These are phyloP conservation scores for Pammene aurita DNA, from an alignment of 2,888 invertebrate genomes.

Conservation along the genomic window DNA sequence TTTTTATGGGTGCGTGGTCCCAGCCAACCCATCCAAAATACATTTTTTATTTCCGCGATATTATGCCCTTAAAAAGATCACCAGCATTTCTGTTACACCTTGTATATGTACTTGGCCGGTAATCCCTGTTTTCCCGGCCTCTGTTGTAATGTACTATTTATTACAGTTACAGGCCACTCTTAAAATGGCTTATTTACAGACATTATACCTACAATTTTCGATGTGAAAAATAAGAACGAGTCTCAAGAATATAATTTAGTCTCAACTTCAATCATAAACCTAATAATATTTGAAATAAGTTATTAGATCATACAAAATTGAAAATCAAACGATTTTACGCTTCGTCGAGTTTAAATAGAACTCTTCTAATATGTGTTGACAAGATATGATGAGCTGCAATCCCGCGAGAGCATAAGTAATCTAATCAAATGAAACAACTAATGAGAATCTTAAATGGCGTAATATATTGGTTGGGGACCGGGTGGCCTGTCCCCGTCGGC, in stretches of 20 bases:
- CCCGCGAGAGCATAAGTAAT: slow-evolving; percentile 73
- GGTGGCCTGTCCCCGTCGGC: slow-evolving; percentile 53
- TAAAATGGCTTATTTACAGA: no score
- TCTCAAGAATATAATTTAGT: slow-evolving; percentile 11
- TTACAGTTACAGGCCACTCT: no score
- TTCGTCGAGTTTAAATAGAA: slow-evolving; percentile 63
- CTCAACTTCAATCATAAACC: slow-evolving; percentile 17
- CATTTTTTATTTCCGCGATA: no score
- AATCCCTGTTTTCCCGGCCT: no score
- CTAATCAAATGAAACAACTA: slow-evolving; percentile 77
- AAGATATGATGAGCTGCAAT: slow-evolving; percentile 67
- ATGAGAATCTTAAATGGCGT: slow-evolving; percentile 78
- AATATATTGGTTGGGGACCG: slow-evolving; percentile 76
- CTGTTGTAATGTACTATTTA: no score
- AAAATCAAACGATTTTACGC: slow-evolving; percentile 55
- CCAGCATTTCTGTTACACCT: no score
- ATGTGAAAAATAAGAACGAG: not conserved
- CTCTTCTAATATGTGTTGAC: slow-evolving; percentile 64
- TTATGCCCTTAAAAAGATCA: no score
- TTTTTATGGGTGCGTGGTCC: no score
- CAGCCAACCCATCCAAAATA: no score
- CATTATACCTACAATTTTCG: no score
- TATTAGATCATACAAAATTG: slow-evolving; percentile 33
- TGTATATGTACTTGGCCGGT: no score
- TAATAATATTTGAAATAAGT: slow-evolving; percentile 25